phyloP scores from a whole-genome alignment of 2,888 invertebrate species.

The Cephonodes hylas region DNA sequence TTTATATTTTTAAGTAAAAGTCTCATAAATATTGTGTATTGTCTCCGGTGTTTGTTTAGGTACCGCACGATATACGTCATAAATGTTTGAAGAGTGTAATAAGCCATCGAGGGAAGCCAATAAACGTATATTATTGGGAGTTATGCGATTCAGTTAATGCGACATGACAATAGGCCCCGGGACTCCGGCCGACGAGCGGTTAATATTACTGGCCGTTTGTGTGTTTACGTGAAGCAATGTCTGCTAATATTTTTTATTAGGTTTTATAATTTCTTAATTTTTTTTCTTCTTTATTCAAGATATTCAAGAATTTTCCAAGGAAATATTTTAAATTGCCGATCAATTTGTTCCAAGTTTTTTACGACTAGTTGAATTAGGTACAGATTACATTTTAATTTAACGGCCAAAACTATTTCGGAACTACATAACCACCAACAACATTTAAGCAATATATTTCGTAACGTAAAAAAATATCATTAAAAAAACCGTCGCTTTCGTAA shows the following conservation, averaged over 20 bases:
- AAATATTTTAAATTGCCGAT: no score
- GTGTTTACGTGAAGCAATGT: constrained; percentile 9
- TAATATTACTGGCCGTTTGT: constrained; percentile 1
- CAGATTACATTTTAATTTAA: no score
- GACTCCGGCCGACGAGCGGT: constrained; percentile 37
- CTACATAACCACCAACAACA: no score
- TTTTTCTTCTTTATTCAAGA: no score
- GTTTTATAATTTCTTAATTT: neutral
- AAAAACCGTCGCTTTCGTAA: neutral
- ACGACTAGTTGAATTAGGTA: no score
- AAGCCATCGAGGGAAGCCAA: constrained; percentile 71
- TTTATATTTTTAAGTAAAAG: neutral
- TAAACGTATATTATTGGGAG: constrained; percentile 80
- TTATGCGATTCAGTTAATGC: constrained; percentile 77
- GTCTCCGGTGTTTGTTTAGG: neutral
- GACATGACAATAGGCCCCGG: constrained; percentile 74
- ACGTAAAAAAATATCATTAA: no score
- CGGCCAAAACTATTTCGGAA: no score
- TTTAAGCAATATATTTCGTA: no score
- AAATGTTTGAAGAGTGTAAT: constrained; percentile 50
- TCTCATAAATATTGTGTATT: neutral
- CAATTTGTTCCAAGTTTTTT: no score
- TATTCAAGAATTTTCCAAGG: no score
- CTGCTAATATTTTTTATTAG: neutral
- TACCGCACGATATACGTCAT: neutral